Evolutionary conservation across 2,113 vertebrate genomes (phyloP), one percentile per base, ranked within the genome.

Genomic region (Hystrix cristata): DNA sequence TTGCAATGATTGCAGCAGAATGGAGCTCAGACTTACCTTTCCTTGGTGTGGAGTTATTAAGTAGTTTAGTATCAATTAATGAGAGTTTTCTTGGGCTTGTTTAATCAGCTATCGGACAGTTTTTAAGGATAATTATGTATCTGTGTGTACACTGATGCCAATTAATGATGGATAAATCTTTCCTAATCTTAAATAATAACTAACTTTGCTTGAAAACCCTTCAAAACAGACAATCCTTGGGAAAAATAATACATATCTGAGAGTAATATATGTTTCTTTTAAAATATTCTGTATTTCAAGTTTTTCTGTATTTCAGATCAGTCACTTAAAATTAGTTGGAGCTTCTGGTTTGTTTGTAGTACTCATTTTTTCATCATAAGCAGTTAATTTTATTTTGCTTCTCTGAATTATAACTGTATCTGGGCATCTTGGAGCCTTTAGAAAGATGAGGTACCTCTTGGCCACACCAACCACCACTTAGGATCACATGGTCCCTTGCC

Each of bases 121-220:
- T 87, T 94, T 85, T 46, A 60, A 94, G 62, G 10, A 84, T 31
- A 34, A 7, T 83, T 21, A 29, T 43, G 0, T 87, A 90, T 69
- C 46, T 88, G 0, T 43, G 19, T 18, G 1, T 23, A 94, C 29
- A 64, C 6, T 64, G 48, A 57, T 84, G 64, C 4, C 27, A 4
- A 59, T n/a, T 87, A 72, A 71, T 81, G 51, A 71, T 5, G 51
- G 29, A 67, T 13, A 29, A 14, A 25, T 74, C 16, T 95, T 89
- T 48, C 67, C 48, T 84, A 81, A 82, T 91, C 55, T 91, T 94
- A 90, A 81, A 91, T 94, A 65, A 31, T 81, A 89, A 95, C 65
- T 67, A 90, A 51, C 19, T 85, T 89, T 90, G 34, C 80, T 97
- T 90, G 34, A 90, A 92, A 97, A 69, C 9, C 34, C 48, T 90